Conservation (phyloP, 2,113 vertebrate species). For the Scophthalmus maximus region DNA sequence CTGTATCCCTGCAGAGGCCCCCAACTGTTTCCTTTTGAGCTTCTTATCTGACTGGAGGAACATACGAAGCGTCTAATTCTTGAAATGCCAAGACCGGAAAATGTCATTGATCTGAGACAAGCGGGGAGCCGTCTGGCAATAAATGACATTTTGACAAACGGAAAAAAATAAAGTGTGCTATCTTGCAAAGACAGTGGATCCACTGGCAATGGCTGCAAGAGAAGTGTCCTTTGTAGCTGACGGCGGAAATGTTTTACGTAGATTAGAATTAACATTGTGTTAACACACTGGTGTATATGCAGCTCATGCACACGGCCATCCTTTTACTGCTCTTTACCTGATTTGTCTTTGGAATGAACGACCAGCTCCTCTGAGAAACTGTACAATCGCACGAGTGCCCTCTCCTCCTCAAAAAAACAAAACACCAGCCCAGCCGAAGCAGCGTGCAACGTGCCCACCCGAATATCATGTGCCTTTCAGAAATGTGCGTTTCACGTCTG, state of each 20-base stretch:
- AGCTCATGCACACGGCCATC: background rate
- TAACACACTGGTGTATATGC: background rate
- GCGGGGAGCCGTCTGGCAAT: background rate
- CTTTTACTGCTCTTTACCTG: background rate
- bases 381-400: background rate
- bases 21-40: conserved; percentile 21
- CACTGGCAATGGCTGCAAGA: background rate
- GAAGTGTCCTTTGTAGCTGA: background rate
- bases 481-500: conserved; percentile 53
- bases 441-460: background rate
- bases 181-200: background rate
- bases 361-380: background rate
- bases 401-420: conserved; percentile 39
- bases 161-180: background rate
- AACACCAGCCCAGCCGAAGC: conserved; percentile 11
- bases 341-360: conserved; percentile 2
- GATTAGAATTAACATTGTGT: too few relatives aligned
- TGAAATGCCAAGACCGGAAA: conserved; percentile 45
- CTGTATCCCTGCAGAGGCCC: conserved; percentile 35
- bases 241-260: background rate
- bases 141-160: conserved; percentile 20
- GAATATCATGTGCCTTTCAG: conserved; percentile 49
- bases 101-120: background rate
- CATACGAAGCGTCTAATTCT: conserved; percentile 27
- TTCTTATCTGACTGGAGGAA: conserved; percentile 10